phyloP scores from a whole-genome alignment of 2,113 vertebrate species.

The Panurus biarmicus region DNA sequence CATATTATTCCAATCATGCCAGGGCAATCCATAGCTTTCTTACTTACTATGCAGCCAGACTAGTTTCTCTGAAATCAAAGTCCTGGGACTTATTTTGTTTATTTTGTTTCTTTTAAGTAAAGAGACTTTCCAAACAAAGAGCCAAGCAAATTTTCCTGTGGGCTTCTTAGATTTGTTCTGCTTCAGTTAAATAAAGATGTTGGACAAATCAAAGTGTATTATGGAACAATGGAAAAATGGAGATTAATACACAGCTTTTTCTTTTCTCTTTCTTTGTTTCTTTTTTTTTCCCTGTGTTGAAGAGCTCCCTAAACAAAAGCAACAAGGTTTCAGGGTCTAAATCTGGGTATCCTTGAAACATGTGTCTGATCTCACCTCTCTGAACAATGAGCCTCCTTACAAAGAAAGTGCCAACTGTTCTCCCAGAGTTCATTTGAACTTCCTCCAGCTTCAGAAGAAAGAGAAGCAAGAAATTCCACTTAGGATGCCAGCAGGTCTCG shows the following conservation, averaged over 20 bases:
- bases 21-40: background rate
- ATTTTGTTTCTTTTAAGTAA: constrained; percentile 5
- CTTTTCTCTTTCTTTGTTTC: no score
- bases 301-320: background rate
- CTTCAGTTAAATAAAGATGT: constrained; percentile 46
- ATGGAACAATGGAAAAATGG: constrained; percentile 13
- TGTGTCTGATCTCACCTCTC: background rate
- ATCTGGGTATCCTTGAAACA: background rate
- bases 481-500: constrained; percentile 58
- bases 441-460: constrained; percentile 60
- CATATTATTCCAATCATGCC: background rate
- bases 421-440: constrained; percentile 52
- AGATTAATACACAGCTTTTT: background rate
- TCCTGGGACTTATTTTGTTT: background rate
- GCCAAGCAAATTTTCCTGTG: constrained; percentile 17
- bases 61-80: constrained; percentile 12
- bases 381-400: constrained; percentile 24
- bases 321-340: background rate
- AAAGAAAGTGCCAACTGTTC: constrained; percentile 46
- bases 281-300: background rate
- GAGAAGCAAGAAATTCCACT: constrained; percentile 63
- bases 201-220: constrained; percentile 27
- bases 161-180: constrained; percentile 44
- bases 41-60: background rate
- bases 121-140: constrained; percentile 34